Base-by-base conservation (phyloP, 1,140 invertebrate genomes). In the Drosophila nigrodunni region DNA sequence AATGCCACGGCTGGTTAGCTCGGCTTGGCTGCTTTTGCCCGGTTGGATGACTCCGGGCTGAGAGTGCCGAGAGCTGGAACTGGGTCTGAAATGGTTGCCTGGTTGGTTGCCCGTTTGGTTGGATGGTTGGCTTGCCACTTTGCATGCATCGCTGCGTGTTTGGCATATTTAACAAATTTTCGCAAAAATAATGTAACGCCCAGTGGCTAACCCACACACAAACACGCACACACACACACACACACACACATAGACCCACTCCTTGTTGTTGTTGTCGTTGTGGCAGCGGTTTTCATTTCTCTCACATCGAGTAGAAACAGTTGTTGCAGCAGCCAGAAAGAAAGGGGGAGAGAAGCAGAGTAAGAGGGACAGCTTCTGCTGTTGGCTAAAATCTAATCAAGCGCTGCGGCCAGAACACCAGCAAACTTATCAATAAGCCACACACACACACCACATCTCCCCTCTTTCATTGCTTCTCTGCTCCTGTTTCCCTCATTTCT, bases 101-200 rank as follows among this genome's bases (percentile, higher is more conserved):
- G 59, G 60, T 34, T 54, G 68, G 25, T 35, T 30, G 59, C 41
- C 47, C 44, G 50, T 44, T 43, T 79, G 66, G 61, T 54, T 73
- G 44, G 54, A 15, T 66, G 39, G 66, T 54, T 61, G 64, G 67
- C 59, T 77, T 74, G 64, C 80, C 83, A 88, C 80, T 89, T 88
- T 88, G 85, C 83, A 88, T 88, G 85, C 83, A 89, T 83, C 85
- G 83, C 85, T 88, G 83, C 83, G 85, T 88, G 83, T 88, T 89
- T 88, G 83, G 80, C 83, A 88, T 88, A 88, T 88, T 88, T 88
- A 88, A 88, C 83, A 88, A 89, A 88, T 88, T 89, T 88, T 88
- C 83, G 55, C 85, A 89, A 88, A 88, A 88, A 88, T 88, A 88
- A 88, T 87, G 85, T 83, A 89, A 83, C 70, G 72, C 59, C 34